phyloP scores from a whole-genome alignment of 2,797 vertebrate species.

The Pseudomugil tenellus region DNA sequence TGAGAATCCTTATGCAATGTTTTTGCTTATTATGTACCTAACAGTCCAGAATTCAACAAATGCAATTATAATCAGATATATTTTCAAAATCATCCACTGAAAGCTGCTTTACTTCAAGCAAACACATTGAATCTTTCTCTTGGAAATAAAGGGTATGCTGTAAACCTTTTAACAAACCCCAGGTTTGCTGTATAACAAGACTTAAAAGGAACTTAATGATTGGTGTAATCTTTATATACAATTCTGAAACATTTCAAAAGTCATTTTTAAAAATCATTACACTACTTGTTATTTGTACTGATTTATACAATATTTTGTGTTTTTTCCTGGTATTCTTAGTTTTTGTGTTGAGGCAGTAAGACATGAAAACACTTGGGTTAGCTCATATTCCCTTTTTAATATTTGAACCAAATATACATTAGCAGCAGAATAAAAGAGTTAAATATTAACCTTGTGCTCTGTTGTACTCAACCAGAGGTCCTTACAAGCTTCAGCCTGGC shows the following conservation, averaged over 20 bases:
- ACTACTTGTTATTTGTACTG: constrained; percentile 73
- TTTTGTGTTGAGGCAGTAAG: constrained; percentile 66
- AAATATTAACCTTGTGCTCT: constrained; percentile 68
- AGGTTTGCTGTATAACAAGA: constrained; percentile 46
- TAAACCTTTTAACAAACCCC: constrained; percentile 59
- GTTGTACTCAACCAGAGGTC: constrained; percentile 47
- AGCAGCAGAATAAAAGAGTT: constrained; percentile 72
- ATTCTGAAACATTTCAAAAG: constrained; percentile 78
- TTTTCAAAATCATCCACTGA: constrained; percentile 36
- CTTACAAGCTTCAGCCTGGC: constrained; percentile 35
- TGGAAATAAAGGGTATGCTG: constrained; percentile 44
- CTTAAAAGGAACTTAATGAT: constrained; percentile 42
- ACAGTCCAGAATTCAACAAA: constrained; percentile 37
- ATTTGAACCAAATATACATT: constrained; percentile 74
- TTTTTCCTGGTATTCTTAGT: constrained; percentile 82
- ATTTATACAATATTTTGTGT: constrained; percentile 74
- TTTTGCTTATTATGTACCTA: constrained; percentile 43
- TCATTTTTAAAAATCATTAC: constrained; percentile 70
- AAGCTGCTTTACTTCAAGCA: constrained; percentile 38
- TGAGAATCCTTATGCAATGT: constrained; percentile 40
- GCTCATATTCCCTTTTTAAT: constrained; percentile 78
- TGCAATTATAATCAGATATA: constrained; percentile 39
- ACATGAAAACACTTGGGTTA: constrained; percentile 65
- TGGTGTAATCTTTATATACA: constrained; percentile 71
- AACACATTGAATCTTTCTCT: constrained; percentile 50